phyloP scores from a whole-genome alignment of 2,888 invertebrate genomes.

The Rhimphoctona megacephalus region DNA sequence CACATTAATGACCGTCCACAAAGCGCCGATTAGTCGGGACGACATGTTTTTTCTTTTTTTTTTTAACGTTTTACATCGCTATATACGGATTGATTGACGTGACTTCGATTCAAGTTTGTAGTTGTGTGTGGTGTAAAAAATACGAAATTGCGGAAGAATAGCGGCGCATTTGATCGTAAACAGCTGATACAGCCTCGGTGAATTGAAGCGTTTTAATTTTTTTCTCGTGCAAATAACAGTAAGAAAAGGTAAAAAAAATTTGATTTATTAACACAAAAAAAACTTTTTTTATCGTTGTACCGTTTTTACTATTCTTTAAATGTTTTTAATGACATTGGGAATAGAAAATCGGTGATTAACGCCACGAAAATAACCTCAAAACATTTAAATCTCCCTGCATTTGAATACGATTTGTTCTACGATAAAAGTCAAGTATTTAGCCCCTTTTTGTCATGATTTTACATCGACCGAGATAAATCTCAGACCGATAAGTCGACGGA shows the following conservation, averaged over 20 bases:
- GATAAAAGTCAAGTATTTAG: background rate
- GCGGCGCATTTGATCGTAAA: slow-evolving; percentile 26
- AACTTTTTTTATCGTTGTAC: background rate
- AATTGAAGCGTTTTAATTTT: slow-evolving; percentile 8
- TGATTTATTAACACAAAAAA: background rate
- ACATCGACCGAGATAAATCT: background rate
- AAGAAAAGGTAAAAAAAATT: slow-evolving; percentile 7
- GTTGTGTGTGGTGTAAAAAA: background rate
- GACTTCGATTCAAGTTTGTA: background rate
- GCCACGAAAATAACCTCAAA: slow-evolving; percentile 5
- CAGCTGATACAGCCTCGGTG: slow-evolving; percentile 50
- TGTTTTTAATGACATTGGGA: background rate
- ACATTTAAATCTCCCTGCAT: background rate
- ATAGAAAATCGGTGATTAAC: background rate
- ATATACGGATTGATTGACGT: slow-evolving; percentile 1
- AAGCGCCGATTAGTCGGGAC: slow-evolving; percentile 25
- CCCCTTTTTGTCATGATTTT: background rate
- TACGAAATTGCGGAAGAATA: slow-evolving; percentile 10
- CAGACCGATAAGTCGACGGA: background rate
- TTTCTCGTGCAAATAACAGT: background rate
- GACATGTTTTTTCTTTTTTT: slow-evolving; percentile 43
- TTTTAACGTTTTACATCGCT: slow-evolving; percentile 41
- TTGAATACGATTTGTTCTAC: background rate
- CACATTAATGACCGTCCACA: slow-evolving; percentile 15
- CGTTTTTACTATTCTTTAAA: background rate